These are phyloP conservation scores for Gasteruption jaculator DNA, from an alignment of 2,888 invertebrate genomes.

Conservation along the genomic window DNA sequence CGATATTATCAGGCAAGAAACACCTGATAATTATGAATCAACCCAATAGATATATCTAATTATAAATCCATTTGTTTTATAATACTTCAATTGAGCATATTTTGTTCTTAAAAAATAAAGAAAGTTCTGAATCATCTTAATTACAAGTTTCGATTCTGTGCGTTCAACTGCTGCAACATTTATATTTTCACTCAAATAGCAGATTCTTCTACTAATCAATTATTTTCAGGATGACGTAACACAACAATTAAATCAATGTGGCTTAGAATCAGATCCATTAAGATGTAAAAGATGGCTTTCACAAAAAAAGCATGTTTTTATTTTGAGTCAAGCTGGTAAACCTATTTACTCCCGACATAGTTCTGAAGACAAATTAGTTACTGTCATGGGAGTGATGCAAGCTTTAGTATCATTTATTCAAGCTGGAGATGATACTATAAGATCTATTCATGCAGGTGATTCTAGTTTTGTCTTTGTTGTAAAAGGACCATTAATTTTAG, in stretches of 20 bases:
- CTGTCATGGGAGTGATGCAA: slow-evolving; percentile 91
- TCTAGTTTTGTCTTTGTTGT: slow-evolving; percentile 88
- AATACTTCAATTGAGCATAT: too few species aligned
- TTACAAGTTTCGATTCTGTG: too few species aligned
- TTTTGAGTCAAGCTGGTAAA: slow-evolving; percentile 93
- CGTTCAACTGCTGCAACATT: too few species aligned
- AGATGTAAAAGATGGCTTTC: slow-evolving; percentile 71
- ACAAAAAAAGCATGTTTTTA: slow-evolving; percentile 88
- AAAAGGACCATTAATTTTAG: slow-evolving; percentile 87
- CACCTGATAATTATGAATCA: background rate
- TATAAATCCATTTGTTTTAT: background rate
- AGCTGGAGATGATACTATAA: slow-evolving; percentile 77
- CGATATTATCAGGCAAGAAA: too few species aligned
- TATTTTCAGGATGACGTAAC: slow-evolving; percentile 42
- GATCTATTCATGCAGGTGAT: slow-evolving; percentile 79
- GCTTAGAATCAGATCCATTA: slow-evolving; percentile 61
- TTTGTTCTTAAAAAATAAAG: too few species aligned
- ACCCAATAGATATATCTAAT: background rate
- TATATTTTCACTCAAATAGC: too few species aligned
- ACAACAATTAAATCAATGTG: slow-evolving; percentile 40
- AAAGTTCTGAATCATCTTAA: too few species aligned
- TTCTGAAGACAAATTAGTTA: slow-evolving; percentile 85
- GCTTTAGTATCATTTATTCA: slow-evolving; percentile 89
- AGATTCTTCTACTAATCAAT: slow-evolving; percentile 1
- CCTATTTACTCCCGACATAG: slow-evolving; percentile 86